Evolutionary conservation across 2,113 vertebrate species (phyloP).

Genomic region (Mustela nigripes): DNA sequence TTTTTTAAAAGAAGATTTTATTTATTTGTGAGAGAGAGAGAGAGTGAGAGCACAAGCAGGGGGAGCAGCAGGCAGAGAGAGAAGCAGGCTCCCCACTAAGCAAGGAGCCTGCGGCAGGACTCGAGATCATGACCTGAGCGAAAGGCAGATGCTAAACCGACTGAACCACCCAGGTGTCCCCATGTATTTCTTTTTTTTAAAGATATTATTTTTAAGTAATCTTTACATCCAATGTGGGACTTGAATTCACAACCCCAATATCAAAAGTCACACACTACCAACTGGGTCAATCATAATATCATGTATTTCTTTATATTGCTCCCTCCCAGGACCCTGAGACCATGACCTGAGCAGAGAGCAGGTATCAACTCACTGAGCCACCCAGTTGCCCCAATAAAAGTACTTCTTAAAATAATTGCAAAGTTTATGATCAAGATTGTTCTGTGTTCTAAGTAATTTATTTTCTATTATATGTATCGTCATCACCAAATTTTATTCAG

Average conservation of each 20-base stretch:
- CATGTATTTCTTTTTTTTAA: not conserved
- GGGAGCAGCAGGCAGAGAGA: not conserved
- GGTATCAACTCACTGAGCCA: not conserved
- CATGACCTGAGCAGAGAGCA: not conserved
- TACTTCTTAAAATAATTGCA: not conserved
- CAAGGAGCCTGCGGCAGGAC: not conserved
- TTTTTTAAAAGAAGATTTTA: not conserved
- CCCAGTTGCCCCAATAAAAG: not conserved
- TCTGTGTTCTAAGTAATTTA: not conserved
- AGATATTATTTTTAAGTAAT: not conserved
- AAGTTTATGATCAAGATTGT: not conserved
- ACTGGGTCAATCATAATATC: not conserved
- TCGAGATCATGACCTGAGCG: not conserved
- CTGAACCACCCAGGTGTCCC: not conserved
- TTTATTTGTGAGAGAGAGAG: not conserved
- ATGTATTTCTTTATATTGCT: not conserved
- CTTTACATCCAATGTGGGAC: not conserved
- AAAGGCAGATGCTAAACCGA: not conserved
- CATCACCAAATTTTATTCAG: not conserved
- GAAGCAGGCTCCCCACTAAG: not conserved
- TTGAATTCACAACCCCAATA: not conserved
- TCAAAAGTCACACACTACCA: not conserved
- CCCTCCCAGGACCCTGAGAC: not conserved
- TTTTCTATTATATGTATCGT: not conserved
- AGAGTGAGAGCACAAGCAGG: not conserved